These are phyloP conservation scores for Hydraecia micacea DNA, from an alignment of 2,888 invertebrate genomes.

Conservation along the genomic window DNA sequence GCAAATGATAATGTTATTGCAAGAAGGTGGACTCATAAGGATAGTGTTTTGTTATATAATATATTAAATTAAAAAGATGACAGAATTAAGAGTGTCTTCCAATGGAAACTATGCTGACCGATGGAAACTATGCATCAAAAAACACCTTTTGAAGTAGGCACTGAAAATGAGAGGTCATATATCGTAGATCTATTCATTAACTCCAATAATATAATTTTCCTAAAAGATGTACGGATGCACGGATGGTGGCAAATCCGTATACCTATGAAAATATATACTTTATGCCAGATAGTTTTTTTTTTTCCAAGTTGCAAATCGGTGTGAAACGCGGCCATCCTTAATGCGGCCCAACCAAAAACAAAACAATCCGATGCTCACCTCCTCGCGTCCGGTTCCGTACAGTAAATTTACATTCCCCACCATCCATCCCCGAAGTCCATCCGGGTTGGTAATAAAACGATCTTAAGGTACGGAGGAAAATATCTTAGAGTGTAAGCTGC, in stretches of 20 bases:
- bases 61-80: background rate
- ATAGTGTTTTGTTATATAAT: background rate
- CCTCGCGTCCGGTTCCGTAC: conserved; percentile 88
- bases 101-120: background rate
- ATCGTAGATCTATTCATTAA: background rate
- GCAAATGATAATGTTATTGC: background rate
- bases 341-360: conserved; percentile 87
- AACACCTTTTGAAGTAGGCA: background rate
- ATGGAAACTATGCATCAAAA: background rate
- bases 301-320: conserved; percentile 69
- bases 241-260: background rate
- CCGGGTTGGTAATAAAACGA: conserved; percentile 89
- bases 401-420: conserved; percentile 90
- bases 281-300: background rate
- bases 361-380: conserved; percentile 89
- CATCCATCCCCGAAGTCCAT: conserved; percentile 90
- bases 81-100: background rate
- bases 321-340: conserved; percentile 75
- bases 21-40: background rate
- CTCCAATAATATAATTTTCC: background rate
- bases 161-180: background rate
- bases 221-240: background rate
- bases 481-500: conserved; percentile 79
- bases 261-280: background rate
- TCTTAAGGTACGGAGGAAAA: conserved; percentile 87